Conservation (phyloP, 2,797 vertebrate species). For the Sebastolobus altivelis region DNA sequence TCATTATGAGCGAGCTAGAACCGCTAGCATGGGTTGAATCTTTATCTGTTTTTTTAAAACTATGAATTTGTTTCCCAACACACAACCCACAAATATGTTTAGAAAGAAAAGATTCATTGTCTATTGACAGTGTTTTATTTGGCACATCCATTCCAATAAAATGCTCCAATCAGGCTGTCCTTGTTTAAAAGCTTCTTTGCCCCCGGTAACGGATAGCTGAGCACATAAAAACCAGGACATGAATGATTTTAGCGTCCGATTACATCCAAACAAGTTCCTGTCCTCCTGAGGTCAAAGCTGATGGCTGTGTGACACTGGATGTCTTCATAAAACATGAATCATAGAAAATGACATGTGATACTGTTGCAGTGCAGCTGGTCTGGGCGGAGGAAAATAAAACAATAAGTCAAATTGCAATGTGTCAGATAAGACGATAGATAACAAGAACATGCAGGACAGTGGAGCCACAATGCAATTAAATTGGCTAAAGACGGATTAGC, state of each 20-base stretch:
- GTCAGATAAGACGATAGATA: slow-evolving; percentile 55
- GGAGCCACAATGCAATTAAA: slow-evolving; percentile 17
- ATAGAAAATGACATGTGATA: slow-evolving; percentile 68
- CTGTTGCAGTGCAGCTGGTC: slow-evolving; percentile 65
- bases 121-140: not conserved
- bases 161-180: not conserved
- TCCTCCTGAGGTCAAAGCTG: slow-evolving; percentile 41
- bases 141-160: slow-evolving; percentile 15
- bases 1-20: not conserved
- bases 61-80: not conserved
- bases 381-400: slow-evolving; percentile 42
- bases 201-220: slow-evolving; percentile 16
- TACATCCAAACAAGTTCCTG: slow-evolving; percentile 57
- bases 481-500: slow-evolving; percentile 3
- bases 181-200: slow-evolving; percentile 24
- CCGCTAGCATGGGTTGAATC: not conserved
- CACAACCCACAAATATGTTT: not conserved
- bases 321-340: slow-evolving; percentile 65
- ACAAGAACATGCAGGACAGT: slow-evolving; percentile 7
- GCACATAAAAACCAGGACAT: slow-evolving; percentile 39
- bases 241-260: slow-evolving; percentile 51
- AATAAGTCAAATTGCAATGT: slow-evolving; percentile 57
- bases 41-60: not conserved
- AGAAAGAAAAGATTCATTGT: not conserved
- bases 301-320: slow-evolving; percentile 58